A percentile compares a stretch with the other conserved stretches of the same genome.
Evolutionary conservation across 2,888 invertebrate species (phyloP).

Genomic region (Junonia oenone): DNA sequence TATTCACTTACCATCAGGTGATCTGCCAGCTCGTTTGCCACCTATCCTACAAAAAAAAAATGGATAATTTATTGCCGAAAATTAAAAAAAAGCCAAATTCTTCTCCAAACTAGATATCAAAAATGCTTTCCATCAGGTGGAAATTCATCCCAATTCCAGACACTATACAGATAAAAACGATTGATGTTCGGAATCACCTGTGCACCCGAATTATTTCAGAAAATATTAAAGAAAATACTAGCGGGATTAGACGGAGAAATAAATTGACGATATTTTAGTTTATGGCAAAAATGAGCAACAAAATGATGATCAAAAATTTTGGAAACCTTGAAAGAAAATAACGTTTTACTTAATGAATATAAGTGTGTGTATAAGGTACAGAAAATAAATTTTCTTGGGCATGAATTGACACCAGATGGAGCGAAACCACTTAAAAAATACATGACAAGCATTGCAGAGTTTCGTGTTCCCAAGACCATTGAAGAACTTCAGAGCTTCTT

Average conservation of each 20-base stretch:
- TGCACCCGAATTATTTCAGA: constrained; percentile 33
- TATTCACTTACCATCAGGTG: too few species aligned
- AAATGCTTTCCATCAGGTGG: constrained; percentile 35
- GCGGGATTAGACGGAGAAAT: constrained; percentile 34
- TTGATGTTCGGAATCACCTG: constrained; percentile 46
- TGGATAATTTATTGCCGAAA: constrained; percentile 34
- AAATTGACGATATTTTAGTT: constrained; percentile 35
- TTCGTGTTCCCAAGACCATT: constrained; percentile 24
- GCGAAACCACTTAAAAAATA: constrained; percentile 37
- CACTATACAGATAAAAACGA: constrained; percentile 39
- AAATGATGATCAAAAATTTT: constrained; percentile 18
- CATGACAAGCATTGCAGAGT: constrained; percentile 31
- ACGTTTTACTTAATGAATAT: constrained; percentile 27
- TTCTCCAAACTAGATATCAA: constrained; percentile 33
- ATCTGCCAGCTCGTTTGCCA: too few species aligned
- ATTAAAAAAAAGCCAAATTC: constrained; percentile 27
- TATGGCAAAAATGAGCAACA: constrained; percentile 25
- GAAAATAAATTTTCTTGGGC: constrained; percentile 17
- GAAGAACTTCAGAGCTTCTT: constrained; percentile 31
- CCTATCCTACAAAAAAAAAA: too few species aligned
- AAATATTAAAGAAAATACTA: constrained; percentile 32
- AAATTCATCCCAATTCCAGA: constrained; percentile 26
- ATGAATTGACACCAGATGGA: constrained; percentile 31
- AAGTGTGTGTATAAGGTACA: constrained; percentile 37
- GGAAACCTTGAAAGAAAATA: constrained; percentile 22